Base-by-base conservation (phyloP, 2,113 vertebrate genomes). In the Lycocorax pyrrhopterus region DNA sequence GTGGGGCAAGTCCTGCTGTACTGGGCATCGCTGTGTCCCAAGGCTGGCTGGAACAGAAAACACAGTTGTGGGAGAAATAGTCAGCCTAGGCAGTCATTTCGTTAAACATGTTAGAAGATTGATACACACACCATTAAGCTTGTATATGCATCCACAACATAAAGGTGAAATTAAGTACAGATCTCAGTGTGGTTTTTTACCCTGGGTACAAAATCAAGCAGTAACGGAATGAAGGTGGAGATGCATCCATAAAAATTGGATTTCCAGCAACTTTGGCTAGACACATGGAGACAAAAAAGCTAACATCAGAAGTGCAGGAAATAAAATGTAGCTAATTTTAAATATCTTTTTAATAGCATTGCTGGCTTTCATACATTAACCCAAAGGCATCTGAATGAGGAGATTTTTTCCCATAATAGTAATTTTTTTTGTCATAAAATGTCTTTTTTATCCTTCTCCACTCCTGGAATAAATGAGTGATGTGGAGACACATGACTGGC, bases 401-500 rank as follows among this genome's bases (percentile, higher is more conserved):
- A 77, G 55, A 73, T 19, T 89, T 41, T 95, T 94, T 96, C 77
- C 62, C 92, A 80, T 32, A 90, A 74, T 56, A 92, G 81, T 86
- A 85, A 12, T 84, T 76, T 90, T 90, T 67, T 53, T 53, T 62
- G 41, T 92, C 94, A 82, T 96, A 93, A 97, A 94, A 92, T 67
- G 47, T 22, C 10, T 90, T 83, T 89, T 55, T 75, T 43, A 82
- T 89, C 85, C 44, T 84, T 77, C 81, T 93, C 43, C 49, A 76
- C 87, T 97, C 91, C 89, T 96, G 94, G 87, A 90, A 94, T 94
- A 89, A 96, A 92, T 90, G 73, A 97, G 43, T 95, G 96, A 91
- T 97, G 72, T 84, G 76, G 94, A 90, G 87, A 97, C 47, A 96
- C 96, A 97, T 94, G 96, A 95, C 77, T 96, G 95, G 87, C 93